phyloP scores from a whole-genome alignment of 2,888 invertebrate species.

The Agonopterix subpropinquella region DNA sequence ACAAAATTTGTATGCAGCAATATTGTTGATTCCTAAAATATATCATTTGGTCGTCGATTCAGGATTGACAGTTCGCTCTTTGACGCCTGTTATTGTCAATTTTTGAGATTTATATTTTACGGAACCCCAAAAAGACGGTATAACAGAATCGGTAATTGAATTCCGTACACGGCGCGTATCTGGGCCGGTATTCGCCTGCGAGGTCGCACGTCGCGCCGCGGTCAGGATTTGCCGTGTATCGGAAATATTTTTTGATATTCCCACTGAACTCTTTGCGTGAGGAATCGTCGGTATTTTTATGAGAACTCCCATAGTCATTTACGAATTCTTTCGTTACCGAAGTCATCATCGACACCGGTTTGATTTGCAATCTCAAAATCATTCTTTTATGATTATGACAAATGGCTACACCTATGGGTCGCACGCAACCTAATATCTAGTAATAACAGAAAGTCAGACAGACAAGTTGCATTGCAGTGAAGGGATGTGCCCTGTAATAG shows the following conservation, averaged over 20 bases:
- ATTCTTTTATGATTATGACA: no score
- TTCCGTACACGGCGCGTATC: conserved; percentile 48
- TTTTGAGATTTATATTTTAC: conserved; percentile 5
- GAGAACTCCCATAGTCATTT: conserved; percentile 17
- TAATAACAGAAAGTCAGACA: conserved; percentile 7
- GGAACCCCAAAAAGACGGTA: conserved; percentile 37
- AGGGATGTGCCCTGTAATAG: conserved; percentile 26
- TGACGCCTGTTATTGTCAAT: background rate
- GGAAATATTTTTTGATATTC: conserved; percentile 60
- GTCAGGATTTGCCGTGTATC: conserved; percentile 60
- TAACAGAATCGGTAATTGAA: conserved; percentile 56
- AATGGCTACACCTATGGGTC: no score
- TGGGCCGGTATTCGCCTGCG: conserved; percentile 35
- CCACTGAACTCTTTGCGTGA: conserved; percentile 38
- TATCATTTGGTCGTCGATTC: background rate
- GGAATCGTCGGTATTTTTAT: conserved; percentile 55
- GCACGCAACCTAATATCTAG: background rate
- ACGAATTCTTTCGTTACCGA: no score
- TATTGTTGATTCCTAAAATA: no score
- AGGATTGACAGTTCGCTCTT: background rate
- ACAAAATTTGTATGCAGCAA: background rate
- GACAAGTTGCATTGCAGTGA: conserved; percentile 23
- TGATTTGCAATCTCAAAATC: no score
- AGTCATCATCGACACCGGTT: no score
- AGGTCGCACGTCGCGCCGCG: conserved; percentile 48